Evolutionary conservation across 2,888 invertebrate genomes (phyloP), one percentile per base, ranked within the genome.

Genomic region (Noctuana brunneofusca): DNA sequence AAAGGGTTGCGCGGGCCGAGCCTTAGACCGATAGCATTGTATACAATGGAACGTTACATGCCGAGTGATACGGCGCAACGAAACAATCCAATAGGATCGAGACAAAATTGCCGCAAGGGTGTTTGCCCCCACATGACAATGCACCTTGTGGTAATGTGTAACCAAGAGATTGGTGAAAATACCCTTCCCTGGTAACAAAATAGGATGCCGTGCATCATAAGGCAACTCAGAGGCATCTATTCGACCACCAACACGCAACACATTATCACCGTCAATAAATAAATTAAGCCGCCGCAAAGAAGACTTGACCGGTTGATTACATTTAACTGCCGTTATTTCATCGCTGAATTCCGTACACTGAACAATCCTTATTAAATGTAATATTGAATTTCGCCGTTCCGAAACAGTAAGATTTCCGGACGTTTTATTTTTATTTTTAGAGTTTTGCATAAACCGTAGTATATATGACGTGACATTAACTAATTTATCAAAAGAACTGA

Each of bases 41-140:
- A 30, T 11, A 6, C 30, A 30, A 11, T 11, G 30, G 11, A 30
- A 30, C 11, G 30, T 30, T 30, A 30, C 30, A 30, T 30, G 30
- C 6, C 30, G 30, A 9, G 30, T 30, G 30, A 30, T 6, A 5
- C 41, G 41, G 3, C 54, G 38, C 6, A 4, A 41, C 16, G 41
- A 55, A 12, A 35, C 20, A 35, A 53, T 53, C 52, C 52, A 53
- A 14, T 53, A 53, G 2, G 14, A 14, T 8, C 43, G 14, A 9
- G 27, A 12, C 4, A 50, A 8, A 50, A 27, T 24, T 1, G 50
- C 50, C 12, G 14, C 14, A 12, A 27, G 9, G 0, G 50, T 14
- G 5, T 50, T 24, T 3, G 27, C 11, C 18, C 32, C 52, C 12
- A 20, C 32, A 20, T 53, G 35, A 6, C 16, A 35, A 20, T 53